Evolutionary conservation across 2,113 vertebrate species (phyloP).

Genomic region (Campylomormyrus tamandua): DNA sequence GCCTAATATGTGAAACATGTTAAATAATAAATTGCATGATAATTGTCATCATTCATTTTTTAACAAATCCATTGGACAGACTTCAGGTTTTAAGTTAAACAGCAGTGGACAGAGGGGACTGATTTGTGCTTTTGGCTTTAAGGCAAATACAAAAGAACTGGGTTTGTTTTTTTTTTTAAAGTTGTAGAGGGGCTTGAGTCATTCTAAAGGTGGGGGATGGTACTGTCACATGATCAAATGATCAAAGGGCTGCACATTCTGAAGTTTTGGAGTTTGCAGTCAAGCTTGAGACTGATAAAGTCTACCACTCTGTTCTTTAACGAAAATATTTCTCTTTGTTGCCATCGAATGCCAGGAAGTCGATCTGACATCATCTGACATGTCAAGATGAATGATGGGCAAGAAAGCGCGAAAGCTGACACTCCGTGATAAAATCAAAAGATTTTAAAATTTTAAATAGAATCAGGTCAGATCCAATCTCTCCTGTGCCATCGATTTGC

Average conservation of each 20-base stretch:
- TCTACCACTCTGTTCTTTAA: neutral
- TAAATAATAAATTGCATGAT: conserved; percentile 14
- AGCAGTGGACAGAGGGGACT: neutral
- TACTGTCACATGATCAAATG: neutral
- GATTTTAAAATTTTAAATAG: conserved; percentile 27
- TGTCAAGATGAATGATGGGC: conserved; percentile 34
- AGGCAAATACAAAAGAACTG: neutral
- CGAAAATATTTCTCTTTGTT: conserved; percentile 11
- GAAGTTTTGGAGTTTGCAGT: neutral
- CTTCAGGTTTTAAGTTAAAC: neutral
- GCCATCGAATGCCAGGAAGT: neutral
- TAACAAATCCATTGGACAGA: neutral
- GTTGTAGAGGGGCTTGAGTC: neutral
- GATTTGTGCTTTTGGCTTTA: neutral
- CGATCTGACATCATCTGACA: conserved; percentile 26
- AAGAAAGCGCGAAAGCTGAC: conserved; percentile 19
- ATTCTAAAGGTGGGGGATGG: neutral
- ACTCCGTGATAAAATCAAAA: conserved; percentile 25
- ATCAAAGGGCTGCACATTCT: neutral
- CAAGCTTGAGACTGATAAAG: neutral
- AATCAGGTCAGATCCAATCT: conserved; percentile 2
- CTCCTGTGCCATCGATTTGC: neutral
- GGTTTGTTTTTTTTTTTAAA: neutral
- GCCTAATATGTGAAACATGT: neutral
- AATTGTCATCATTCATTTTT: conserved; percentile 17